Conservation (phyloP, 2,888 invertebrate species). For the Tillus elongatus region DNA sequence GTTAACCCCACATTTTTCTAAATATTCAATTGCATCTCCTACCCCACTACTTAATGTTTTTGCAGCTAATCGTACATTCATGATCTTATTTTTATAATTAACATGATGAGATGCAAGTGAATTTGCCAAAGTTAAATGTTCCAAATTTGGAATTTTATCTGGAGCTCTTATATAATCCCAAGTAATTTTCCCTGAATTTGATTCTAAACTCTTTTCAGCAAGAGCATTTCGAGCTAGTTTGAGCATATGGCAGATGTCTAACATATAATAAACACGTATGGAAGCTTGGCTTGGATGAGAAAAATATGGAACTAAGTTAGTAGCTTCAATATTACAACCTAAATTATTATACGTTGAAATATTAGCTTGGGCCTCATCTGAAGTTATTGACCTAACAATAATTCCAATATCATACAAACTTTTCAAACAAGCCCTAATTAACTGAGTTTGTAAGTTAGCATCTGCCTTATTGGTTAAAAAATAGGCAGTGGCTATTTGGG, state of each 20-base stretch:
- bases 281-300: too few relatives aligned
- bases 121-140: constrained; percentile 20
- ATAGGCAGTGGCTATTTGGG: too few relatives aligned
- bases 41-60: constrained; percentile 18
- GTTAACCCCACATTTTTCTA: constrained; percentile 4
- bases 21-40: constrained; percentile 16
- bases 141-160: constrained; percentile 18
- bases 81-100: constrained; percentile 20
- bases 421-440: too few relatives aligned
- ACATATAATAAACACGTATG: constrained; percentile 15
- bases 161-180: too few relatives aligned
- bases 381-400: too few relatives aligned
- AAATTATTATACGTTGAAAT: constrained; percentile 17
- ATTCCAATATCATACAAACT: too few relatives aligned
- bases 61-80: constrained; percentile 22
- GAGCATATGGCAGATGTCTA: constrained; percentile 20
- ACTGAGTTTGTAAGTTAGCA: too few relatives aligned
- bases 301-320: constrained; percentile 13
- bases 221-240: too few relatives aligned
- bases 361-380: constrained; percentile 19
- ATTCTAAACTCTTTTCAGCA: too few relatives aligned
- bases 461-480: too few relatives aligned
- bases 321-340: constrained; percentile 13
- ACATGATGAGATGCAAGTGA: constrained; percentile 17
- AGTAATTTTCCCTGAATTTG: too few relatives aligned